These are phyloP conservation scores for Anoplopoma fimbria DNA, from an alignment of 2,113 vertebrate species.

Conservation along the genomic window DNA sequence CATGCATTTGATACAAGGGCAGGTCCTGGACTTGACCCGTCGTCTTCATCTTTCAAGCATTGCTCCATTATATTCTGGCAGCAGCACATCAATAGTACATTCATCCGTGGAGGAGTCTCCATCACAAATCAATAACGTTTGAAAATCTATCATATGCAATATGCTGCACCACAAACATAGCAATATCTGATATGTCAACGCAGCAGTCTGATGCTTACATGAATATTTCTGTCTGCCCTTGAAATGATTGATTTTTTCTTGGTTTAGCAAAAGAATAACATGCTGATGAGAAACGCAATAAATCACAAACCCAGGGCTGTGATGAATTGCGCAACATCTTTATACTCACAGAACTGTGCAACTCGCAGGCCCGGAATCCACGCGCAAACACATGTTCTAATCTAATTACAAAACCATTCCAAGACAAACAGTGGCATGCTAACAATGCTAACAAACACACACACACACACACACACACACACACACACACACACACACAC, in stretches of 20 bases:
- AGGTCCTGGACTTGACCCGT: conserved; percentile 41
- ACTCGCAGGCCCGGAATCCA: not conserved
- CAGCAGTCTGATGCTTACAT: conserved; percentile 27
- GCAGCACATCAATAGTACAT: conserved; percentile 43
- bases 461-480: not conserved
- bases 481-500: not conserved
- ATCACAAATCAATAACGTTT: conserved; percentile 67
- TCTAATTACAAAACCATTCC: conserved; percentile 34
- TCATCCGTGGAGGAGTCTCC: conserved; percentile 29
- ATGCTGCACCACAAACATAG: conserved; percentile 5
- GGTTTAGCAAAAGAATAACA: conserved; percentile 20
- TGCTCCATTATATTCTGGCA: conserved; percentile 26
- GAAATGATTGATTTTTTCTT: conserved; percentile 56
- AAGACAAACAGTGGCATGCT: conserved; percentile 16
- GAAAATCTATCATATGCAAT: conserved; percentile 58
- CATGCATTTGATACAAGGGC: conserved; percentile 15
- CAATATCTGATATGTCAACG: conserved; percentile 29
- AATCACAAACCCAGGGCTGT: not conserved
- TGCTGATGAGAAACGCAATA: conserved; percentile 25
- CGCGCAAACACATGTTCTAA: conserved; percentile 20
- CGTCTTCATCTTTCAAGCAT: conserved; percentile 35
- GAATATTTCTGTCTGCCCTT: conserved; percentile 45
- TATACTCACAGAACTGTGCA: not conserved
- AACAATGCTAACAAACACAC: conserved; percentile 9
- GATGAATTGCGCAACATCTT: conserved; percentile 20